phyloP scores from a whole-genome alignment of 2,113 vertebrate genomes.

The Centropus bengalensis region DNA sequence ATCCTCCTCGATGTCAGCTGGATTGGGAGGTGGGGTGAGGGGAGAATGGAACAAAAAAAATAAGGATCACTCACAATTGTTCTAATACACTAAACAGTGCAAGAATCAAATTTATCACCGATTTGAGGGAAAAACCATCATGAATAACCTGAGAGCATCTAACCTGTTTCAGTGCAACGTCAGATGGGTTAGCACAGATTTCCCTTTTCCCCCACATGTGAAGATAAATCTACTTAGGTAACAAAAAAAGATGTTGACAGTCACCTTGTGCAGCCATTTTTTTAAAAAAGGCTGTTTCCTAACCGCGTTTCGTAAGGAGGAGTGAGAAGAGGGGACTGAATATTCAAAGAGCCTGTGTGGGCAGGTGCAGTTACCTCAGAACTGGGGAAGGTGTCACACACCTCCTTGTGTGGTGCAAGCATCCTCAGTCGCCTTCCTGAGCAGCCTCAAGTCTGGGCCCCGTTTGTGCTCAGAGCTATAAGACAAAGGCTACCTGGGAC shows the following conservation, averaged over 20 bases:
- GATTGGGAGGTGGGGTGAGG: neutral
- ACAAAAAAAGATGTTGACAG: neutral
- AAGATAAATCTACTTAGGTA: neutral
- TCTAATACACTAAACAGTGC: neutral
- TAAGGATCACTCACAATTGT: neutral
- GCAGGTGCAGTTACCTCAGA: neutral
- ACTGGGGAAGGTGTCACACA: neutral
- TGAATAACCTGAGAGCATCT: neutral
- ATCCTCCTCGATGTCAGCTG: accelerated
- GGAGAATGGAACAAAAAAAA: neutral
- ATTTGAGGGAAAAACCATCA: neutral
- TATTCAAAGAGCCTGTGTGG: accelerated
- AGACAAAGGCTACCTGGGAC: neutral
- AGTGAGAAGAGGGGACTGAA: neutral
- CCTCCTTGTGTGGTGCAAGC: neutral
- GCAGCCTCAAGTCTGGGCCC: neutral
- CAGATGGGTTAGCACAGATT: neutral
- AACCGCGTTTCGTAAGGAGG: neutral
- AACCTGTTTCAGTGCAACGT: neutral
- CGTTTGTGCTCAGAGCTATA: neutral
- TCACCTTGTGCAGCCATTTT: neutral
- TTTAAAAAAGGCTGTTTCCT: neutral
- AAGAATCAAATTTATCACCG: neutral
- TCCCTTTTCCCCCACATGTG: neutral
- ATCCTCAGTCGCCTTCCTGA: neutral